Evolutionary conservation across 2,113 vertebrate genomes (phyloP).

Genomic region (Solea senegalensis): DNA sequence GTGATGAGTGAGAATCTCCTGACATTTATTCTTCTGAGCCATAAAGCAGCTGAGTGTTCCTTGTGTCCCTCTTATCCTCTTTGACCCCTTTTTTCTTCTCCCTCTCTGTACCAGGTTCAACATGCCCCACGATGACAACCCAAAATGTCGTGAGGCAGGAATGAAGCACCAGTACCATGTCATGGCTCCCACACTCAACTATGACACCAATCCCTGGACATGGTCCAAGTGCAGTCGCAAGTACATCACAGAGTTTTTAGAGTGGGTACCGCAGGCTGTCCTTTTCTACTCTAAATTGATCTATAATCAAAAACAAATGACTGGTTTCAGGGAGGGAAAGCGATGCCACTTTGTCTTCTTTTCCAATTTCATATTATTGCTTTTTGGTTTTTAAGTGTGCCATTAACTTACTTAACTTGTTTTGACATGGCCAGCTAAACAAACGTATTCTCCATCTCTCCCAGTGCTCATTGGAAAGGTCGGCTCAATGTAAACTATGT

Average conservation of each 20-base stretch:
- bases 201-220: slow-evolving; percentile 95
- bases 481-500: slow-evolving; percentile 67
- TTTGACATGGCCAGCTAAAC: slow-evolving; percentile 40
- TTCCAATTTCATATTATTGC: not conserved
- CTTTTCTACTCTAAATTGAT: slow-evolving; percentile 5
- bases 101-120: slow-evolving; percentile 87
- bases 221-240: slow-evolving; percentile 99
- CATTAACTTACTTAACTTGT: slow-evolving; percentile 34
- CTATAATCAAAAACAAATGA: not conserved
- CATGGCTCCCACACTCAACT: slow-evolving; percentile 96
- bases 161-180: slow-evolving; percentile 93
- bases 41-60: slow-evolving; percentile 57
- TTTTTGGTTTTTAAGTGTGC: slow-evolving; percentile 5
- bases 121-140: slow-evolving; percentile 95
- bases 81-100: slow-evolving; percentile 9
- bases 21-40: slow-evolving; percentile 65
- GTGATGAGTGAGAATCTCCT: slow-evolving; percentile 54
- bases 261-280: slow-evolving; percentile 83
- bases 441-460: slow-evolving; percentile 30
- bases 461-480: slow-evolving; percentile 38
- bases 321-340: not conserved
- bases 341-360: not conserved
- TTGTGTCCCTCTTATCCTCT: slow-evolving; percentile 8
- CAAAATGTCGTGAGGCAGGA: slow-evolving; percentile 93
- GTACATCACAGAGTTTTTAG: slow-evolving; percentile 96